A percentile compares a stretch with the other conserved stretches of the same genome.
Conservation (phyloP, 2,797 vertebrate species). For the Molossus molossus region DNA sequence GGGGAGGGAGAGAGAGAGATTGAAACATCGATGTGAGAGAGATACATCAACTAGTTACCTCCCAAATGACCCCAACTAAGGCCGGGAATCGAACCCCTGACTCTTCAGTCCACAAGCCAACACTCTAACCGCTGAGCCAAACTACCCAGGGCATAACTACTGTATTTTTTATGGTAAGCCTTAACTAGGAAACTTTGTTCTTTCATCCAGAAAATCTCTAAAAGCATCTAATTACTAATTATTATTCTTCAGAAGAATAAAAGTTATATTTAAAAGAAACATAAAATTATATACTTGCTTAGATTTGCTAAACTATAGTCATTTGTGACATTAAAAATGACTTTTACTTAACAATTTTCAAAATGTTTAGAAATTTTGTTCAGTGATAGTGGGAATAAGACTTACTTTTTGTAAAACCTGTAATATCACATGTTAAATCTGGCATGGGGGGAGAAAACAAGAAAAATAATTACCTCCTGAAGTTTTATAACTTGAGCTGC, state of each 20-base stretch:
- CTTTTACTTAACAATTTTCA: constrained; percentile 18
- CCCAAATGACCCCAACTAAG: no score
- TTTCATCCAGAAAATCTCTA: neutral
- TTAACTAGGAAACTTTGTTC: constrained; percentile 42
- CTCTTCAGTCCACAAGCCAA: no score
- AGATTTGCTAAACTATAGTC: neutral
- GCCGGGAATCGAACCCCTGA: no score
- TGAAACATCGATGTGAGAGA: no score
- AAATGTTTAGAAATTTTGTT: constrained; percentile 60
- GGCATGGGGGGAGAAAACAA: neutral
- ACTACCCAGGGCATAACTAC: neutral
- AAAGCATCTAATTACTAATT: constrained; percentile 3
- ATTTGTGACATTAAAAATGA: constrained; percentile 5
- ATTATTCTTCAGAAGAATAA: constrained; percentile 2
- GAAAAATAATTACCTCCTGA: constrained; percentile 8
- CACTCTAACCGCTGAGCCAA: no score
- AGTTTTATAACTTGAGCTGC: constrained; percentile 8
- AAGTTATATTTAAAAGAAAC: constrained; percentile 1
- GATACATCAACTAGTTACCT: no score
- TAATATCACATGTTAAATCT: neutral
- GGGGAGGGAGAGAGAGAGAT: no score
- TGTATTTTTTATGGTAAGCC: constrained; percentile 24
- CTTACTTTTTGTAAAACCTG: constrained; percentile 26
- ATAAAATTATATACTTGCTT: neutral
- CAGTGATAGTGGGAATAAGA: neutral